Percentiles rank a stretch among this genome's conserved stretches.
These are phyloP conservation scores for Bradypodion ventrale DNA, from an alignment of 2,797 vertebrate species.

Conservation along the genomic window DNA sequence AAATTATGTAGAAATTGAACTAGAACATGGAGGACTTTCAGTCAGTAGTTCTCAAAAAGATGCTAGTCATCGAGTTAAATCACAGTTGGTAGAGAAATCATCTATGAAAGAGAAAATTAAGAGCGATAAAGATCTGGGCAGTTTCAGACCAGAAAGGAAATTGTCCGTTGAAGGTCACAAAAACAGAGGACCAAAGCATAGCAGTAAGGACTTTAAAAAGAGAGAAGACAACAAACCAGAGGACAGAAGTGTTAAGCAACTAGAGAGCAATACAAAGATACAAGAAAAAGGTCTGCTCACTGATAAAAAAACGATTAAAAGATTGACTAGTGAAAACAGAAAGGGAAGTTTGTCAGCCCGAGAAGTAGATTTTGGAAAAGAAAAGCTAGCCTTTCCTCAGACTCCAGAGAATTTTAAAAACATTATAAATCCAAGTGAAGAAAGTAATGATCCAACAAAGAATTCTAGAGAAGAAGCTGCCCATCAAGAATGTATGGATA, in stretches of 20 bases:
- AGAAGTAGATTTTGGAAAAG: conserved; percentile 58
- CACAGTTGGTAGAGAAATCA: conserved; percentile 73
- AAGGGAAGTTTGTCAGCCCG: conserved; percentile 65
- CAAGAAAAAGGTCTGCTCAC: conserved; percentile 64
- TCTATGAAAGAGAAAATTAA: conserved; percentile 81
- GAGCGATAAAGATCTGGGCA: conserved; percentile 81
- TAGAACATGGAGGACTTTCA: conserved; percentile 30
- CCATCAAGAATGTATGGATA: conserved; percentile 47
- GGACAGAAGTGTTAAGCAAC: conserved; percentile 78
- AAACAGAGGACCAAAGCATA: conserved; percentile 70
- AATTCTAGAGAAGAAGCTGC: conserved; percentile 45
- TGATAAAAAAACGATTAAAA: conserved; percentile 81
- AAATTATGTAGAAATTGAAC: conserved; percentile 42
- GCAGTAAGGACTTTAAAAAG: conserved; percentile 81
- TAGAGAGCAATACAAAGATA: conserved; percentile 69
- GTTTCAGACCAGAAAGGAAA: conserved; percentile 81
- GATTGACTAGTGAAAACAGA: conserved; percentile 62
- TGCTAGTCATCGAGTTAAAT: conserved; percentile 65
- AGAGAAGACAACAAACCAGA: conserved; percentile 78
- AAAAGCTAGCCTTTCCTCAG: conserved; percentile 56
- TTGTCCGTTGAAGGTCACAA: conserved; percentile 76
- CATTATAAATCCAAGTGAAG: conserved; percentile 49
- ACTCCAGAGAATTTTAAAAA: conserved; percentile 63
- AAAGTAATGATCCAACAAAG: conserved; percentile 40
- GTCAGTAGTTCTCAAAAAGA: conserved; percentile 73